phyloP scores from a whole-genome alignment of 2,797 vertebrate genomes.

The Gymnoscopelus braueri region DNA sequence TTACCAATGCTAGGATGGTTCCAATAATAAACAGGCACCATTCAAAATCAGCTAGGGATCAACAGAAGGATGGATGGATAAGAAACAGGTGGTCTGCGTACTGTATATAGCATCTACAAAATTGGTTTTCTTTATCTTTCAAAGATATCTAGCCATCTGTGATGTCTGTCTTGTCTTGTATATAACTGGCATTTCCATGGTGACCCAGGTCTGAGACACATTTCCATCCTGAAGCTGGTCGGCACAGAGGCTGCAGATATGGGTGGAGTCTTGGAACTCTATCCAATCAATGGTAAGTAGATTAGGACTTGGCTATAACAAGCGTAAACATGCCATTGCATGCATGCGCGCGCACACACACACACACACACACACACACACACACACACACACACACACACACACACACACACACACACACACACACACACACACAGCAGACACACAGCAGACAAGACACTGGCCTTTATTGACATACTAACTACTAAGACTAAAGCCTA shows the following conservation, averaged over 20 bases:
- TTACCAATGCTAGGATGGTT: slow-evolving; percentile 23
- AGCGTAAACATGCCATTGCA: background rate
- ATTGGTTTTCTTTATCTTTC: slow-evolving; percentile 4
- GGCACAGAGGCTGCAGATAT: slow-evolving; percentile 86
- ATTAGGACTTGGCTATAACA: slow-evolving; percentile 8
- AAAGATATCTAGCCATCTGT: slow-evolving; percentile 2
- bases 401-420: slow-evolving; percentile 7
- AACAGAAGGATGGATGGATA: slow-evolving; percentile 16
- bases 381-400: slow-evolving; percentile 16
- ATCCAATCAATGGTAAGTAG: slow-evolving; percentile 95
- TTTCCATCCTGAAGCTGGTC: slow-evolving; percentile 92
- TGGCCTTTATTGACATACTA: slow-evolving; percentile 35
- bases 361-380: slow-evolving; percentile 3
- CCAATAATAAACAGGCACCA: slow-evolving; percentile 40
- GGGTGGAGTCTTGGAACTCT: slow-evolving; percentile 94
- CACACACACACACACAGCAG: slow-evolving; percentile 13
- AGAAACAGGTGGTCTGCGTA: slow-evolving; percentile 21
- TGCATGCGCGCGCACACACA: background rate
- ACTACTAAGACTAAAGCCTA: background rate
- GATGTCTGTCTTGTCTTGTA: slow-evolving; percentile 20
- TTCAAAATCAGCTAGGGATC: slow-evolving; percentile 11
- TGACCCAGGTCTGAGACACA: slow-evolving; percentile 91
- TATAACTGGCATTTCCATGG: slow-evolving; percentile 29
- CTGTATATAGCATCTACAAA: background rate
- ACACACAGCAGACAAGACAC: too few species aligned